These are phyloP conservation scores for Siderastrea radians DNA, from an alignment of 92 coral and sea anemone species.

Conservation along the genomic window DNA sequence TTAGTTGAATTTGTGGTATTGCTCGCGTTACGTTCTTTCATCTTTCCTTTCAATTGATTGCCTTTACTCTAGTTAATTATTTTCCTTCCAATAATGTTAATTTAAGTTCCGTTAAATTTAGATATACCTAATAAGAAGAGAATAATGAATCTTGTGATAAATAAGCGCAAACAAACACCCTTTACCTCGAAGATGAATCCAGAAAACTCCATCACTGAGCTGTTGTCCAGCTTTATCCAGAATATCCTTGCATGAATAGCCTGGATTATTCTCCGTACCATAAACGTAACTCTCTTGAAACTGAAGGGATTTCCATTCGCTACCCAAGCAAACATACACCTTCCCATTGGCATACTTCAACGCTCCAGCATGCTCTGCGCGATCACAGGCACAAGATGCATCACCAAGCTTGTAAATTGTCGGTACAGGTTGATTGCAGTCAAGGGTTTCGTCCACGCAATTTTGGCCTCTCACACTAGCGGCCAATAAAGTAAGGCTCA, in stretches of 20 bases:
- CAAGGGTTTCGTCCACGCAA: slow-evolving; percentile 15
- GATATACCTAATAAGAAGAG: too few species aligned
- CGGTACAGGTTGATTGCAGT: slow-evolving; percentile 20
- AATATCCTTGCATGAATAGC: slow-evolving; percentile 23
- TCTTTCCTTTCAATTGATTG: too few species aligned
- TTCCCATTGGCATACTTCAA: slow-evolving; percentile 15
- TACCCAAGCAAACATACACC: not conserved
- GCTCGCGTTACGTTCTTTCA: too few species aligned
- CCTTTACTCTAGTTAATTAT: too few species aligned
- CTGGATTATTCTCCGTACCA: slow-evolving; percentile 20
- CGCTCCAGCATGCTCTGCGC: slow-evolving; percentile 19
- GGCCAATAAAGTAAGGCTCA: not conserved
- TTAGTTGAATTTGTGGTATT: too few species aligned
- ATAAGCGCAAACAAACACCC: not conserved
- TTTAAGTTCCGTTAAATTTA: too few species aligned
- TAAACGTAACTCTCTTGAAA: not conserved
- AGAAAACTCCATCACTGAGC: slow-evolving; percentile 27
- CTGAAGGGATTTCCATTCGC: not conserved
- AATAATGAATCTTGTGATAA: too few species aligned
- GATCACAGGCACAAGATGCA: not conserved
- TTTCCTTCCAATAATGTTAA: too few species aligned
- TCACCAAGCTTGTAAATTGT: slow-evolving; percentile 33
- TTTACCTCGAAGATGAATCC: slow-evolving; percentile 17
- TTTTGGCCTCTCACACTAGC: not conserved
- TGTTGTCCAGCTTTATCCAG: not conserved